Percentiles rank a stretch among this genome's conserved stretches.
phyloP scores from a whole-genome alignment of 2,888 invertebrate genomes.

The Noctua janthe region DNA sequence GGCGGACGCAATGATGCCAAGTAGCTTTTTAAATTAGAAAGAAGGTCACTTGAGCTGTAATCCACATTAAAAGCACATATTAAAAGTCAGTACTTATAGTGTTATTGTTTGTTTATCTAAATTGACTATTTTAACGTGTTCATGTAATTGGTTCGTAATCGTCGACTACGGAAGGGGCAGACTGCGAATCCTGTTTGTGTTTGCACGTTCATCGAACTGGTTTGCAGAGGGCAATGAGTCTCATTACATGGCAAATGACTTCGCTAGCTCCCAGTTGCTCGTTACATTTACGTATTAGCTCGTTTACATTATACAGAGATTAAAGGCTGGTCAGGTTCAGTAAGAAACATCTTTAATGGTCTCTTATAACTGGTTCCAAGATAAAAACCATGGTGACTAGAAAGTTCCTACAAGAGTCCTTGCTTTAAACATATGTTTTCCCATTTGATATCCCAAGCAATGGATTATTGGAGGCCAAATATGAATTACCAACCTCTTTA shows the following conservation, averaged over 20 bases:
- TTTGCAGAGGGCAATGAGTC: conserved; percentile 75
- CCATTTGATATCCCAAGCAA: not conserved
- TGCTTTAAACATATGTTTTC: conserved; percentile 5
- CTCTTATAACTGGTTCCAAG: conserved; percentile 31
- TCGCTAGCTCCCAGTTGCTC: conserved; percentile 66
- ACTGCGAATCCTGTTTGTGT: conserved; percentile 83
- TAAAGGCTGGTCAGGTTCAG: conserved; percentile 20
- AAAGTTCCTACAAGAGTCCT: not conserved
- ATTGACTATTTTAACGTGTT: conserved; percentile 52
- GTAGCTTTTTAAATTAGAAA: conserved; percentile 72
- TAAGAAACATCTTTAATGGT: conserved; percentile 34
- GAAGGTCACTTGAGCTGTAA: conserved; percentile 68
- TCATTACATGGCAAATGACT: conserved; percentile 76
- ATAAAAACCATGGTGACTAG: not conserved
- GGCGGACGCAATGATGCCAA: conserved; percentile 74
- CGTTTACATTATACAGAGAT: conserved; percentile 61
- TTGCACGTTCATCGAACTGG: conserved; percentile 79
- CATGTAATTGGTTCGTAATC: conserved; percentile 78
- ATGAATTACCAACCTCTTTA: not conserved
- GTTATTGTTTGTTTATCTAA: conserved; percentile 39
- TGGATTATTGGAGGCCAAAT: not conserved
- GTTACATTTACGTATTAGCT: conserved; percentile 61
- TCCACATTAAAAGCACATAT: conserved; percentile 42
- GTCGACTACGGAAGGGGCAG: conserved; percentile 76
- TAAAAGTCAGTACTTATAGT: conserved; percentile 8